Evolutionary conservation across 2,888 invertebrate genomes (phyloP), one percentile per base, ranked within the genome.

Genomic region (Liodrosophila aerea): DNA sequence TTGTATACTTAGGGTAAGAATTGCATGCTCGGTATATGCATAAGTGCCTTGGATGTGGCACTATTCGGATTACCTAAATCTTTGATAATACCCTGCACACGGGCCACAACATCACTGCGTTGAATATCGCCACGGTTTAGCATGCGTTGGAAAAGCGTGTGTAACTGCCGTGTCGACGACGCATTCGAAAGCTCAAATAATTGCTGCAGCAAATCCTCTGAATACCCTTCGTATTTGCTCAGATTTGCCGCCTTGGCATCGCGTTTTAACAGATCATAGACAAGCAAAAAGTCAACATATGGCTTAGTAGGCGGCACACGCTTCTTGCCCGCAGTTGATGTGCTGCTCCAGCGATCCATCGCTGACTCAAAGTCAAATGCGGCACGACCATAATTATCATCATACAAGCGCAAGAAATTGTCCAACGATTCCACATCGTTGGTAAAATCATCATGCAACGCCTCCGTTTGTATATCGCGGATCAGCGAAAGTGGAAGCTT

Each of bases 221-320:
- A 85, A 51, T 90, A 90, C 0, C 90, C 90, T 66, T 88, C 88
- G 56, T 89, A 90, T 81, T 88, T 88, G 66, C 86, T 89, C 0
- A 90, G 67, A 75, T 88, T 89, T 2, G 86, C 82, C 0, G 88
- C 86, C 56, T 90, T 90, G 0, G 90, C 90, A 62, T 90, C 90
- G 1, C 90, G 87, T 59, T 90, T 90, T 1, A 90, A 80, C 16
- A 90, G 76, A 76, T 90, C 90, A 47, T 90, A 90, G 15, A 90
- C 83, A 43, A 90, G 82, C 31, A 90, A 66, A 49, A 90, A 89
- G 41, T 90, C 89, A 1, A 90, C 90, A 69, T 90, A 90, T 1
- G 90, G 87, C 47, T 90, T 89, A 0, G 90, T 90, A 29, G 89
- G 89, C 9, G 90, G 90, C 16, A 87, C 82, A 7, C 89, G 86